Base-by-base conservation (phyloP, 2,888 invertebrate genomes). In the Metalampra italica region DNA sequence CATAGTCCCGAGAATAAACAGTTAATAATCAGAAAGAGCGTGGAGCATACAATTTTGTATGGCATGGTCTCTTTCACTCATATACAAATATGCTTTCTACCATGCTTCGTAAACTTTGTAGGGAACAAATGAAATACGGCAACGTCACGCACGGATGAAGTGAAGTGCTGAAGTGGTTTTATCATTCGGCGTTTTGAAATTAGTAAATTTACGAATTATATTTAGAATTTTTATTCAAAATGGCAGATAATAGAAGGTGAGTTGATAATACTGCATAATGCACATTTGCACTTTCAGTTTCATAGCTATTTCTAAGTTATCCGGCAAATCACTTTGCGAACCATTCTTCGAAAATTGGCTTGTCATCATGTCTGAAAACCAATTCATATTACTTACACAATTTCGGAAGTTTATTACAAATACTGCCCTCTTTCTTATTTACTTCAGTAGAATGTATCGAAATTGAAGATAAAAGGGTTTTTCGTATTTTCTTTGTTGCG, bases 211-310 rank as follows among this genome's bases (percentile, higher is more conserved):
- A 68, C 62, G 66, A 72, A 74, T 78, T 74, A 64, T 76, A 74
- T 70, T 68, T 72, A 68, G 68, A 69, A 66, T 78, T 78, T 69
- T 69, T 74, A 57, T 62, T 69, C 65, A 82, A 69, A 78, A 91
- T 91, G 91, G 90, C 91, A 78, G 91, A 91, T 70, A 90, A 90
- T 72, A 90, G 90, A 78, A 90, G 83, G 91, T 91, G 66, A 78
- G 82, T 71, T 49, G 55, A 50, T 59, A 56, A 57, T 57, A 51
- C 54, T 58, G 40, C 47, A 49, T 54, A 58, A 51, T 57, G 55
- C 49, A 46, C 37, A 38, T 44, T 37, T 5, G 34, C 15, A 29
- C n/a, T 29, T 34, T 29, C 22, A 4, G 46, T 40, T 34, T 14
- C 8, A 14, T 36, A 30, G 12, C 45, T 46, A 55, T 52, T 50